Evolutionary conservation across 2,888 invertebrate species (phyloP).

Genomic region (Cremastobaeus sp.): DNA sequence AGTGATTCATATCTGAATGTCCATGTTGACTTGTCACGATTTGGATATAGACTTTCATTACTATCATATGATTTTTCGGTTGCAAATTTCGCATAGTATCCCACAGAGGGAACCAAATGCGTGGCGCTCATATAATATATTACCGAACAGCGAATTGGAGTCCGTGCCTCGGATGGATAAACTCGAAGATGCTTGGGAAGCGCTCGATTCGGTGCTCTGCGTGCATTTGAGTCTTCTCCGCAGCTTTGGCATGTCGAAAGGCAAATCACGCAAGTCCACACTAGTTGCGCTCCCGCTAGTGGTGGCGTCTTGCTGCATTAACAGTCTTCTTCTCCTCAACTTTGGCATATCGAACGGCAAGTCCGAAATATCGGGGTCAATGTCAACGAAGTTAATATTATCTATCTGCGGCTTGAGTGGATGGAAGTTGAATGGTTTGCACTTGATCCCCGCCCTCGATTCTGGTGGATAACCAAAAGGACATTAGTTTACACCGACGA

Average conservation of each 20-base stretch:
- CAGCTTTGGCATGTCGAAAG: slow-evolving; percentile 95
- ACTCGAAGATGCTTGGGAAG: slow-evolving; percentile 90
- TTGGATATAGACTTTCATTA: no score
- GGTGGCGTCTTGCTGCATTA: slow-evolving; percentile 83
- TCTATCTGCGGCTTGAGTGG: slow-evolving; percentile 81
- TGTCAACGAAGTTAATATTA: slow-evolving; percentile 73
- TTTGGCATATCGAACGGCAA: slow-evolving; percentile 95
- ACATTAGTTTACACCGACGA: no score
- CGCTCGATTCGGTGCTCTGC: slow-evolving; percentile 84
- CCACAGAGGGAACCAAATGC: no score
- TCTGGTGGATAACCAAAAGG: no score
- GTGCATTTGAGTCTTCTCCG: slow-evolving; percentile 85
- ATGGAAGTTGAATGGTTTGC: slow-evolving; percentile 82
- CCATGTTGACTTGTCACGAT: no score
- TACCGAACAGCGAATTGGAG: slow-evolving; percentile 80
- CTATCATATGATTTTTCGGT: no score
- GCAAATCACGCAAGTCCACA: slow-evolving; percentile 89
- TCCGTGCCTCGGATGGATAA: slow-evolving; percentile 88
- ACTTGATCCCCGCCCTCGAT: slow-evolving; percentile 88
- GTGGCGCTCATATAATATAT: slow-evolving; percentile 47
- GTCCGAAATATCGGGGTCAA: slow-evolving; percentile 85
- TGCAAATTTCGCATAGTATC: no score
- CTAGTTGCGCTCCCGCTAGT: slow-evolving; percentile 86
- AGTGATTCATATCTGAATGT: no score
- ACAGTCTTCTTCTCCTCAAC: slow-evolving; percentile 84